Evolutionary conservation across 2,888 invertebrate species (phyloP).

Genomic region (Trilocha varians): DNA sequence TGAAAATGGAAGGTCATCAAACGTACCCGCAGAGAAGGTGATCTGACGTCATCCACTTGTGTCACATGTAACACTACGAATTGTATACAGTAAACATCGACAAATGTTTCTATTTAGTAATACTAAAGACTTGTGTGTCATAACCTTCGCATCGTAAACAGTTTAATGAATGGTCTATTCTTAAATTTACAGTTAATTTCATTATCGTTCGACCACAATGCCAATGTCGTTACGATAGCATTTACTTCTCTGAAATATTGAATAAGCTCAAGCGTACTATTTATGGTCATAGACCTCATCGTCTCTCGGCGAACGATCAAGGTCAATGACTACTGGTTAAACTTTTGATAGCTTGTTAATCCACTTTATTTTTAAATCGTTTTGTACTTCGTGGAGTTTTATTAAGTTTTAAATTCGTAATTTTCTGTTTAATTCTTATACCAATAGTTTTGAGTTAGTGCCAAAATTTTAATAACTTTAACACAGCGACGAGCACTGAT

Average conservation of each 20-base stretch:
- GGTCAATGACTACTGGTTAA: constrained; percentile 26
- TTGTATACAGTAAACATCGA: constrained; percentile 13
- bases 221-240: constrained; percentile 26
- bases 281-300: constrained; percentile 44
- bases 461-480: neutral
- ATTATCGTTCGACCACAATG: neutral
- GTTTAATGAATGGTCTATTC: too few relatives aligned
- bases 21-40: constrained; percentile 16
- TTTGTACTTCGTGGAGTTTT: too few relatives aligned
- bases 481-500: neutral
- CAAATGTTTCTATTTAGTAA: constrained; percentile 3
- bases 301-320: constrained; percentile 31
- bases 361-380: too few relatives aligned
- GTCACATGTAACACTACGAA: too few relatives aligned
- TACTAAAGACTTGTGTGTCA: too few relatives aligned
- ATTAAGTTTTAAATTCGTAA: too few relatives aligned
- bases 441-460: too few relatives aligned
- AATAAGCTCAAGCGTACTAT: constrained; percentile 26
- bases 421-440: too few relatives aligned
- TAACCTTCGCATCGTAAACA: too few relatives aligned
- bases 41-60: constrained; percentile 29
- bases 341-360: neutral
- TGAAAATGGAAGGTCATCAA: constrained; percentile 26
- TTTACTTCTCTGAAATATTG: constrained; percentile 26
- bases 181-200: too few relatives aligned